These are phyloP conservation scores for Jacana jacana DNA, from an alignment of 2,113 vertebrate species.

Conservation along the genomic window DNA sequence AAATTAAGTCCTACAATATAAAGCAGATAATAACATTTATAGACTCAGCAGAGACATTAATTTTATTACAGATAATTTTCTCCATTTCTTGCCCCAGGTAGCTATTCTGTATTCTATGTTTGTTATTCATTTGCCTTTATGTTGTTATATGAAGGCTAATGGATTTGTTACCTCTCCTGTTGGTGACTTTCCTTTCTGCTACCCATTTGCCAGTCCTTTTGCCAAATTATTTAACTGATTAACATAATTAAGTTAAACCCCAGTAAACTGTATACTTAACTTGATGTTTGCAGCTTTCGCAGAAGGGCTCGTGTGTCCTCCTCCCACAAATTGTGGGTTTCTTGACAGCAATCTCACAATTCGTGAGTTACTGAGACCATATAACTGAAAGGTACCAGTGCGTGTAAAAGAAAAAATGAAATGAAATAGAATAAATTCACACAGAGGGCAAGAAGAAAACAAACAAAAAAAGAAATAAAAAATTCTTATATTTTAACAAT, in stretches of 20 bases:
- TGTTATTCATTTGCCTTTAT: background rate
- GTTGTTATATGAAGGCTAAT: background rate
- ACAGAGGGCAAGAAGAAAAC: background rate
- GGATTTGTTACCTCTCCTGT: background rate
- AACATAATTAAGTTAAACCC: background rate
- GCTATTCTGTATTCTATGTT: background rate
- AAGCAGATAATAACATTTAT: background rate
- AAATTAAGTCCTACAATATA: background rate
- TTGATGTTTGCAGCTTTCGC: background rate
- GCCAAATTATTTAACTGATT: background rate
- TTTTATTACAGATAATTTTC: background rate
- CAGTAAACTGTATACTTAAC: background rate
- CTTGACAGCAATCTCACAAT: background rate
- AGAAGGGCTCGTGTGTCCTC: background rate
- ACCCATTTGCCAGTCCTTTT: background rate
- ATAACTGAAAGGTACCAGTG: accelerated
- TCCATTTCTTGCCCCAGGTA: background rate
- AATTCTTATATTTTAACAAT: background rate
- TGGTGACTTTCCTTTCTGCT: background rate
- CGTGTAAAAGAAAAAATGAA: background rate
- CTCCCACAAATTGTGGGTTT: background rate
- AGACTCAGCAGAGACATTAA: background rate
- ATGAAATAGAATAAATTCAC: background rate
- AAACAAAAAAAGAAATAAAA: background rate
- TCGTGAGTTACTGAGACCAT: background rate